Conservation (phyloP, 2,888 invertebrate species). For the Drosophila stalkeri region DNA sequence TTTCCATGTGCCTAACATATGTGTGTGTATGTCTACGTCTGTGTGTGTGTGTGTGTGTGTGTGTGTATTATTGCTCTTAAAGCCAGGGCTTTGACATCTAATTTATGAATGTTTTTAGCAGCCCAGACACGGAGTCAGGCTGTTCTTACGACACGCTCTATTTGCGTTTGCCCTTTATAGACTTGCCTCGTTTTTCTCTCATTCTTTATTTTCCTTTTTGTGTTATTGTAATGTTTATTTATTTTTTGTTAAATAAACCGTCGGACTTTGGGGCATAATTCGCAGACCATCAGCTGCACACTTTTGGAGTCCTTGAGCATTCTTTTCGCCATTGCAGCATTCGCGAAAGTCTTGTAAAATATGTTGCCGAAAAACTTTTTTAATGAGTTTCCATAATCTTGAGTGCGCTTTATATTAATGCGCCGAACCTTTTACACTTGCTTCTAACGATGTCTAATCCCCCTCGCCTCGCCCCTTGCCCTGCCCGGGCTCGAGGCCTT, state of each 20-base stretch:
- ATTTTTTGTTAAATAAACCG: slow-evolving; percentile 39
- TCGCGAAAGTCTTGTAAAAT: slow-evolving; percentile 38
- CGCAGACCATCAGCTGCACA: slow-evolving; percentile 25
- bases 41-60: slow-evolving; percentile 6
- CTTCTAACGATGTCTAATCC: slow-evolving; percentile 28
- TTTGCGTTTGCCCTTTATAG: slow-evolving; percentile 30
- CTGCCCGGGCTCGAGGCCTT: slow-evolving; percentile 13
- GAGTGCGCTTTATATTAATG: slow-evolving; percentile 60
- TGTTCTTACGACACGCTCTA: slow-evolving; percentile 49
- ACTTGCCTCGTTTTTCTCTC: not conserved
- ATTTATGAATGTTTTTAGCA: slow-evolving; percentile 70
- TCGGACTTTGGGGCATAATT: slow-evolving; percentile 11
- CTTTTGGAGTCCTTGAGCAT: slow-evolving; percentile 9
- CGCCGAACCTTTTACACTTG: slow-evolving; percentile 11
- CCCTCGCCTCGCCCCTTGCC: not conserved
- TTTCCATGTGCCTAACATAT: slow-evolving; percentile 33
- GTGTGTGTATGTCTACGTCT: slow-evolving; percentile 2
- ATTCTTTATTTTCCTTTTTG: no score
- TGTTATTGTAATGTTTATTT: slow-evolving; percentile 10
- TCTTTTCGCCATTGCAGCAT: slow-evolving; percentile 36
- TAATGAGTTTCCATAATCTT: slow-evolving; percentile 78
- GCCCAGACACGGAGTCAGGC: slow-evolving; percentile 49
- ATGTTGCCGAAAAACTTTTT: slow-evolving; percentile 71
- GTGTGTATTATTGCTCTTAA: slow-evolving; percentile 51
- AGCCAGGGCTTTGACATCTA: slow-evolving; percentile 73